These are phyloP conservation scores for Trialeurodes vaporariorum DNA, from an alignment of 1,140 invertebrate genomes.

Conservation along the genomic window DNA sequence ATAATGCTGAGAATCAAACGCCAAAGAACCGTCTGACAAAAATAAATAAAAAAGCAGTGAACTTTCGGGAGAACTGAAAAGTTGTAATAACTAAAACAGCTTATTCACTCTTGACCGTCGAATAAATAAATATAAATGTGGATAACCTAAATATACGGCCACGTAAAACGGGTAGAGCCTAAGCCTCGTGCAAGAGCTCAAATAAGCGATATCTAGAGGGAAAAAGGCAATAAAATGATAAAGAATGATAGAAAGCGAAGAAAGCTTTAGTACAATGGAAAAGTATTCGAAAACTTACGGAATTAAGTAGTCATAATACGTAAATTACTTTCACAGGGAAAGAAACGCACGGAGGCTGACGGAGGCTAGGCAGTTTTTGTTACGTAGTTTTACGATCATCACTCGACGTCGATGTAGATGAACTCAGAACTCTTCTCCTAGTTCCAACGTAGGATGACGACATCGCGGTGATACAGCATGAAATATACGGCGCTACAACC, in stretches of 20 bases:
- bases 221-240: not conserved
- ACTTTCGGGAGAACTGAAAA: too few relatives aligned
- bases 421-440: not conserved
- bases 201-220: not conserved
- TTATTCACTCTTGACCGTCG: too few relatives aligned
- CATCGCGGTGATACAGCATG: not conserved
- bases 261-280: too few relatives aligned
- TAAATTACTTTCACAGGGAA: not conserved
- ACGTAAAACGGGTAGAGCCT: not conserved
- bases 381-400: not conserved
- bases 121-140: not conserved
- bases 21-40: not conserved
- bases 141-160: not conserved
- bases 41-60: too few relatives aligned
- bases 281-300: too few relatives aligned
- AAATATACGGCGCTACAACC: too few relatives aligned
- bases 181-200: not conserved
- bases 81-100: too few relatives aligned
- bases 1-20: not conserved
- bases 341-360: not conserved
- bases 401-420: not conserved
- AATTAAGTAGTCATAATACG: not conserved
- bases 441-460: not conserved
- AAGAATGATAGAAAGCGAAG: not conserved
- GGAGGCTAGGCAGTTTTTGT: not conserved